phyloP scores from a whole-genome alignment of 2,113 vertebrate genomes.

The Strigops habroptila region DNA sequence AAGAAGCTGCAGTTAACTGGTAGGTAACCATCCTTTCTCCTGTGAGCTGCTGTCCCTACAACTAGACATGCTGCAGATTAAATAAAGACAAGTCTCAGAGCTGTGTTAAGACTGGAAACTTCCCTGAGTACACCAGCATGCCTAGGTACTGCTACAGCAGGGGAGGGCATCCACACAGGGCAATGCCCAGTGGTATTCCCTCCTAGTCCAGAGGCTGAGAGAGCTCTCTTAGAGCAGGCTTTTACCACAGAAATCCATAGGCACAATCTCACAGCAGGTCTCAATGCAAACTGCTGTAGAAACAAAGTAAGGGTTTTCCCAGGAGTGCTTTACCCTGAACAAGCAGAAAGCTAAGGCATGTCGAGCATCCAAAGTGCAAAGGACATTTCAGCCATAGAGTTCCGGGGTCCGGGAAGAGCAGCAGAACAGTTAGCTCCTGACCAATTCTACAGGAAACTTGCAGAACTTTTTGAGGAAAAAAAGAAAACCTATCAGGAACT shows the following conservation, averaged over 20 bases:
- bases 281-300: neutral
- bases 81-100: accelerated
- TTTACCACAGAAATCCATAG: accelerated
- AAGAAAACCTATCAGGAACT: neutral
- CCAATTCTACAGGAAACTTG: neutral
- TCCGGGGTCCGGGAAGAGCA: neutral
- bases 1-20: neutral
- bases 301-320: neutral
- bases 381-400: neutral
- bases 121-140: neutral
- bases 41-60: neutral
- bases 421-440: neutral
- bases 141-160: neutral
- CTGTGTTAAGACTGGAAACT: neutral
- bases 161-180: accelerated
- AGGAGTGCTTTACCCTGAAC: neutral
- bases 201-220: neutral
- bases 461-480: neutral
- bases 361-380: neutral
- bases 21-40: neutral
- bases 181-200: neutral
- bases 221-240: neutral
- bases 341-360: neutral
- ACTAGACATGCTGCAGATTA: accelerated
- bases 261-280: neutral